Base-by-base conservation (phyloP, 2,888 invertebrate species). In the Bimastos eiseni region DNA sequence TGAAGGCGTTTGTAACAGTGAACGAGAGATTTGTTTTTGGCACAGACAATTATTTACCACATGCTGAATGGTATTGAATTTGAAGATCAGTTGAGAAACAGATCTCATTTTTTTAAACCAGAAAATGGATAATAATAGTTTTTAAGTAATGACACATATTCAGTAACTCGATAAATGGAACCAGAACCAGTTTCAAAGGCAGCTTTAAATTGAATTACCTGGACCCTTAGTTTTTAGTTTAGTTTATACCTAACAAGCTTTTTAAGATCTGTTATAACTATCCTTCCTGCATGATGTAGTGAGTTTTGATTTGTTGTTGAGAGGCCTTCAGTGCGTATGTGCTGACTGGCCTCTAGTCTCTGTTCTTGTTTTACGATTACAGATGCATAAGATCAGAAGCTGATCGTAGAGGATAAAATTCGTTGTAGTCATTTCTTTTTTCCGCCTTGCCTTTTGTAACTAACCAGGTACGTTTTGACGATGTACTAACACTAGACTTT, bases 361-460 rank as follows among this genome's bases (percentile, higher is more conserved):
- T 86, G 86, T 86, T 86, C 34, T 86, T 86, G 34, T 86, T 86
- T 34, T 86, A 36, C 86, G 36, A 86, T 86, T 86, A 86, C 86
- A 86, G 86, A 86, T 86, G 86, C 86, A 11, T 86, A 86, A 86
- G 86, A 86, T 86, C 86, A 86, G 86, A 33, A 86, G 86, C 86
- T 86, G 86, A 86, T 86, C 86, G 36, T 36, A 36, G 86, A 86
- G 6, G 86, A 86, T 86, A 86, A 86, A 86, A 36, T 86, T 86
- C 86, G 86, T 86, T 86, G 86, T 86, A 36, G 37, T 86, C 86
- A 86, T 86, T 86, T 86, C 86, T 86, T 86, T 86, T 70, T 86
- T 37, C 86, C 37, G 86, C 86, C 86, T 86, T 86, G 86, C 37
- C 86, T 86, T 86, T 86, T 86, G 19, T 86, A 86, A 86, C 86